Evolutionary conservation across 2,888 invertebrate species (phyloP).

Genomic region (Lottia gigantea): DNA sequence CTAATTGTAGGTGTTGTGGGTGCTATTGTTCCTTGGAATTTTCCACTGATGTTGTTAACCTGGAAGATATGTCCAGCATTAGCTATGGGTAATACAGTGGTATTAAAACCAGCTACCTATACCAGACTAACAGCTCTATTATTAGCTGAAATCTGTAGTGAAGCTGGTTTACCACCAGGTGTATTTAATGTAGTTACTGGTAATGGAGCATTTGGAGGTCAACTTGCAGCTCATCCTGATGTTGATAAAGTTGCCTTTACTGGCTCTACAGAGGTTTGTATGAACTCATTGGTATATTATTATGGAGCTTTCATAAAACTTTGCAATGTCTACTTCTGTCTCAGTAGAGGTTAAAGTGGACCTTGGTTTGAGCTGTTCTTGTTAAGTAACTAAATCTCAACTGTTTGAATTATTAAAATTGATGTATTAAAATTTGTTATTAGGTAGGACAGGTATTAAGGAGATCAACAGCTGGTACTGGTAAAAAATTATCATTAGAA

Average conservation of each 20-base stretch:
- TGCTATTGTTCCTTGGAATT: conserved; percentile 69
- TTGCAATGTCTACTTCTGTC: too few relatives aligned
- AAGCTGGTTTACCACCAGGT: conserved; percentile 71
- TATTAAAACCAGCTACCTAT: conserved; percentile 69
- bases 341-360: too few relatives aligned
- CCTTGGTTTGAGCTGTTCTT: too few relatives aligned
- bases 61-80: conserved; percentile 71
- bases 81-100: conserved; percentile 71
- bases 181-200: conserved; percentile 70
- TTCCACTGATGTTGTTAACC: conserved; percentile 70
- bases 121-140: conserved; percentile 68
- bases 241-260: conserved; percentile 68
- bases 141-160: conserved; percentile 70
- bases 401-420: too few relatives aligned
- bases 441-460: conserved; percentile 66
- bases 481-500: conserved; percentile 68
- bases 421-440: too few relatives aligned
- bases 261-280: conserved; percentile 65
- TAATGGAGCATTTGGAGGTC: conserved; percentile 61
- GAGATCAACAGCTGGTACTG: conserved; percentile 62
- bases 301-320: not conserved
- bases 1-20: conserved; percentile 67
- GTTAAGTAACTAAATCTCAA: too few relatives aligned
- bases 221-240: conserved; percentile 61
- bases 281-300: not conserved